A percentile compares a stretch with the other conserved stretches of the same genome.
These are phyloP conservation scores for Dromas ardeola DNA, from an alignment of 2,113 vertebrate species.

Conservation along the genomic window DNA sequence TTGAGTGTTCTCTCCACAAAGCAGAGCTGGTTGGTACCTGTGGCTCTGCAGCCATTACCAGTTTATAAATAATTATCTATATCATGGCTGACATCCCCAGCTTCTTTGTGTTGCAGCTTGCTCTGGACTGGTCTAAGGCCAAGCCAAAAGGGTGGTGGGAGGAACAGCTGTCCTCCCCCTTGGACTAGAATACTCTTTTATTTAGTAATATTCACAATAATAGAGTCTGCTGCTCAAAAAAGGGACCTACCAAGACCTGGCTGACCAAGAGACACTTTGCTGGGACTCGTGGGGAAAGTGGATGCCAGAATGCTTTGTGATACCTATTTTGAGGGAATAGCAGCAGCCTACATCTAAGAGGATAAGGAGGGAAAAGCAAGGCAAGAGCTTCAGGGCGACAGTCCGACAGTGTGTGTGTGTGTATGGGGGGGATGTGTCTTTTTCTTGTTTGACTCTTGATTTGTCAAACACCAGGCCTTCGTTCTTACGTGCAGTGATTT, in stretches of 20 bases:
- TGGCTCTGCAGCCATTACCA: background rate
- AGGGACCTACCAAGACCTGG: background rate
- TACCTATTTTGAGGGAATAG: background rate
- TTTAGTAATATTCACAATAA: background rate
- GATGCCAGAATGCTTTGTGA: background rate
- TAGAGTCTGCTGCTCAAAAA: background rate
- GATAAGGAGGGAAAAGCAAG: background rate
- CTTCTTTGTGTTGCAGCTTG: background rate
- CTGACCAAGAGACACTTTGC: background rate
- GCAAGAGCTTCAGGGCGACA: background rate
- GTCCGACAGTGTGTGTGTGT: background rate
- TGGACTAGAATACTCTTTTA: background rate
- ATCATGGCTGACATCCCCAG: background rate
- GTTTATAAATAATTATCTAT: background rate
- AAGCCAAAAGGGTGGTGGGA: background rate
- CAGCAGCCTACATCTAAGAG: background rate
- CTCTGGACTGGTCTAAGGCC: background rate
- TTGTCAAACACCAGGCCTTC: background rate
- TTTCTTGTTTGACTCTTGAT: background rate
- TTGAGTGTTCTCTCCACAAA: accelerated
- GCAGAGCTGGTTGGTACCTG: background rate
- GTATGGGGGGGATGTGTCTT: background rate
- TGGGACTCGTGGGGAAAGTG: background rate
- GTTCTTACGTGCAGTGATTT: accelerated
- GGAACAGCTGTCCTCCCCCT: background rate